These are phyloP conservation scores for Dolichoris vasculosae DNA, from an alignment of 1,140 invertebrate genomes.

Conservation along the genomic window DNA sequence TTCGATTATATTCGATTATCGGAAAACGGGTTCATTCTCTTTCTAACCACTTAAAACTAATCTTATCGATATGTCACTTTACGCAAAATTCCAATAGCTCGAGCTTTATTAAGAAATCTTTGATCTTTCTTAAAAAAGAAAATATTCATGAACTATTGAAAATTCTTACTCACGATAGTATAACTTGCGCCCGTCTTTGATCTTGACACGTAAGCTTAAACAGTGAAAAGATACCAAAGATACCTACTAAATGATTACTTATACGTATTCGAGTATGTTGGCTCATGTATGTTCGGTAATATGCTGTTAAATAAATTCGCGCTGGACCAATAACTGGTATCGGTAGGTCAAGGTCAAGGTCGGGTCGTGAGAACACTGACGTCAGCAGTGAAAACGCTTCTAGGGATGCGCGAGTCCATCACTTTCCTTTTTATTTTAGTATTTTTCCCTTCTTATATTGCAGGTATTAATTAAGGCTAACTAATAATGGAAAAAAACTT, in stretches of 20 bases:
- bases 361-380: constrained; percentile 37
- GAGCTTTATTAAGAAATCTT: background rate
- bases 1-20: background rate
- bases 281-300: background rate
- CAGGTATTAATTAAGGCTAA: background rate
- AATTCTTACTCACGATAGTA: background rate
- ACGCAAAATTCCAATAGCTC: background rate
- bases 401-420: background rate
- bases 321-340: constrained; percentile 48
- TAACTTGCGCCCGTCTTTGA: background rate
- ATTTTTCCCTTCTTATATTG: background rate
- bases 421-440: background rate
- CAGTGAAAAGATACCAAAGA: background rate
- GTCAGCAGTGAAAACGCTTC: constrained; percentile 36
- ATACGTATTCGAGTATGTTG: background rate
- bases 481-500: background rate
- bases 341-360: constrained; percentile 55
- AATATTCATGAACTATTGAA: constrained; percentile 26
- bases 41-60: background rate
- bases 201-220: constrained; percentile 33
- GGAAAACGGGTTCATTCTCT: background rate
- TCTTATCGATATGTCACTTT: background rate
- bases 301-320: constrained; percentile 44
- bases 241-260: background rate
- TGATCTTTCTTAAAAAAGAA: background rate